These are phyloP conservation scores for Philotrypesis tridentata DNA, from an alignment of 1,140 invertebrate genomes.

Conservation along the genomic window DNA sequence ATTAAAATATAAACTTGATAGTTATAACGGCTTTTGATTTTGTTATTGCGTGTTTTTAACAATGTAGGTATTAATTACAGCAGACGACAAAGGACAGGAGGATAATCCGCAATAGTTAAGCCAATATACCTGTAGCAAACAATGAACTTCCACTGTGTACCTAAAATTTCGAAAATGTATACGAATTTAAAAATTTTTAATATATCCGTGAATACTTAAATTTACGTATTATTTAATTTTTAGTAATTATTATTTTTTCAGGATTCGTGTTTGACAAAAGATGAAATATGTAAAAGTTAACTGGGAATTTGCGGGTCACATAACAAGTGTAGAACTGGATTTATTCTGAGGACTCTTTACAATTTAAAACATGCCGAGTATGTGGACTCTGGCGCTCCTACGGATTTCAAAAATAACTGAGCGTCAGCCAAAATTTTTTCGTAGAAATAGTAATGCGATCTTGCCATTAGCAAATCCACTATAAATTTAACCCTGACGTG, in stretches of 20 bases:
- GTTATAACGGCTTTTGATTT: not conserved
- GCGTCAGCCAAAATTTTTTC: constrained; percentile 20
- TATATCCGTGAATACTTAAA: too few relatives aligned
- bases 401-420: constrained; percentile 17
- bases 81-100: not conserved
- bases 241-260: too few relatives aligned
- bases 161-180: not conserved
- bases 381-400: not conserved
- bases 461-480: not conserved
- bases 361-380: not conserved
- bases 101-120: not conserved
- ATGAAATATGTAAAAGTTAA: too few relatives aligned
- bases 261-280: too few relatives aligned
- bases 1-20: too few relatives aligned
- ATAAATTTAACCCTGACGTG: constrained; percentile 4
- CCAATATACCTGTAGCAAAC: too few relatives aligned
- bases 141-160: not conserved
- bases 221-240: too few relatives aligned
- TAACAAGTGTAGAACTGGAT: constrained; percentile 14
- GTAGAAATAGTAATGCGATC: constrained; percentile 4
- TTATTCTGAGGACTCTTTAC: too few relatives aligned
- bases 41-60: not conserved
- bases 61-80: not conserved
- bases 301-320: not conserved
- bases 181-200: too few relatives aligned